Evolutionary conservation across 1,140 invertebrate species (phyloP).

Genomic region (Drosophila ambigua): DNA sequence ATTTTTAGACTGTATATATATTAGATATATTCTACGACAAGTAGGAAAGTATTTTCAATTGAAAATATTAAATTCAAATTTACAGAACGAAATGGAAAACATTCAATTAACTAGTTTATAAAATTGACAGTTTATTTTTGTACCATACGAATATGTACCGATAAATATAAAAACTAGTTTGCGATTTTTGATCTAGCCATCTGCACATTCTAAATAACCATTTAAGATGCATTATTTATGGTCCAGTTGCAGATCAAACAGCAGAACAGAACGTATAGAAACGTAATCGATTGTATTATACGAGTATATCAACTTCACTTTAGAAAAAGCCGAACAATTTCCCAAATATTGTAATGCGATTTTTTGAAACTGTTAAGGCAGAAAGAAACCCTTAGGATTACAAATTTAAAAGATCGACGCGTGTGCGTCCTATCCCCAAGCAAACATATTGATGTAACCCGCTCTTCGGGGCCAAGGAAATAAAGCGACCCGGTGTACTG

Average conservation of each 20-base stretch:
- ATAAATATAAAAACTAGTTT: conserved; percentile 13
- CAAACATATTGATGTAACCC: conserved; percentile 37
- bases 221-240: conserved; percentile 47
- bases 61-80: conserved; percentile 24
- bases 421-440: conserved; percentile 6
- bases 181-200: conserved; percentile 14
- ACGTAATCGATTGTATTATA: conserved; percentile 57
- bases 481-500: conserved; percentile 69
- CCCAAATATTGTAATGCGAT: conserved; percentile 29
- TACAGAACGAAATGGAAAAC: conserved; percentile 13
- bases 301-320: conserved; percentile 50
- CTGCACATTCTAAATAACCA: conserved; percentile 24
- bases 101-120: conserved; percentile 31
- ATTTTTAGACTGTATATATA: conserved; percentile 23
- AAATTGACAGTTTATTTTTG: conserved; percentile 64
- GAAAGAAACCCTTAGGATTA: conserved; percentile 32
- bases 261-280: conserved; percentile 19
- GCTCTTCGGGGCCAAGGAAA: conserved; percentile 66
- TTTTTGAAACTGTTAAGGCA: conserved; percentile 32
- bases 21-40: conserved; percentile 15
- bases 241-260: conserved; percentile 41
- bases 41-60: conserved; percentile 30
- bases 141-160: conserved; percentile 54
- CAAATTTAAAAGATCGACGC: neutral
- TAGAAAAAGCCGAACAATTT: conserved; percentile 30